These are phyloP conservation scores for Nemotelus pantherinus DNA, from an alignment of 2,888 invertebrate genomes.

Conservation along the genomic window DNA sequence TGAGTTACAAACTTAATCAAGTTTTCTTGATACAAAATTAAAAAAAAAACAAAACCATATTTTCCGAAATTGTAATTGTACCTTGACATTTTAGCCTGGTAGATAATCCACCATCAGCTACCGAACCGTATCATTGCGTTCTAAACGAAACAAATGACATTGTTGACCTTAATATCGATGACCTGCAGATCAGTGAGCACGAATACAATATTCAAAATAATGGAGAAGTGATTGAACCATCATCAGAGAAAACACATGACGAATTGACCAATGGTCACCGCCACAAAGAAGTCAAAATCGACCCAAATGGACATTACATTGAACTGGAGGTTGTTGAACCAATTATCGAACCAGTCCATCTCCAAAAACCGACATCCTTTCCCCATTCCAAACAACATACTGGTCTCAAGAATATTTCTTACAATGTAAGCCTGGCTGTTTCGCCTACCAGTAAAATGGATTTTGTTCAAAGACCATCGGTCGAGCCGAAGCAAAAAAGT, in stretches of 20 bases:
- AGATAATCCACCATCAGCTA: slow-evolving; percentile 3
- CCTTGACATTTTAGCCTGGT: slow-evolving; percentile 14
- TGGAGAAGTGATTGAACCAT: neutral
- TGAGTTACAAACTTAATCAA: slow-evolving; percentile 23
- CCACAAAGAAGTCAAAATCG: slow-evolving; percentile 11
- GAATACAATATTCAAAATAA: slow-evolving; percentile 12
- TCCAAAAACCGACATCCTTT: slow-evolving; percentile 58
- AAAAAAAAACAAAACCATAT: neutral
- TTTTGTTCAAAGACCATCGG: slow-evolving; percentile 60
- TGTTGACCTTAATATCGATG: slow-evolving; percentile 42
- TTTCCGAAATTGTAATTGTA: neutral
- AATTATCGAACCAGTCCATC: slow-evolving; percentile 55
- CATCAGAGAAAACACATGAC: neutral
- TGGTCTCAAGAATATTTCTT: slow-evolving; percentile 64
- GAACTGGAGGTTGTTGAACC: slow-evolving; percentile 29
- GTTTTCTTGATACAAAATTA: slow-evolving; percentile 27
- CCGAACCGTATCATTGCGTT: slow-evolving; percentile 27
- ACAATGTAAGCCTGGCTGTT: slow-evolving; percentile 63
- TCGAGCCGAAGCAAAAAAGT: slow-evolving; percentile 57
- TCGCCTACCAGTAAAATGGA: slow-evolving; percentile 64
- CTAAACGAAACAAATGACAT: slow-evolving; percentile 9
- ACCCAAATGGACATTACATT: slow-evolving; percentile 6
- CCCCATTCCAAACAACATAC: slow-evolving; percentile 63
- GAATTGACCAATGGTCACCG: slow-evolving; percentile 34
- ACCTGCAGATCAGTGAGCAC: slow-evolving; percentile 40